These are phyloP conservation scores for Peromyscus californicus DNA, from an alignment of 2,113 vertebrate species.

Conservation along the genomic window DNA sequence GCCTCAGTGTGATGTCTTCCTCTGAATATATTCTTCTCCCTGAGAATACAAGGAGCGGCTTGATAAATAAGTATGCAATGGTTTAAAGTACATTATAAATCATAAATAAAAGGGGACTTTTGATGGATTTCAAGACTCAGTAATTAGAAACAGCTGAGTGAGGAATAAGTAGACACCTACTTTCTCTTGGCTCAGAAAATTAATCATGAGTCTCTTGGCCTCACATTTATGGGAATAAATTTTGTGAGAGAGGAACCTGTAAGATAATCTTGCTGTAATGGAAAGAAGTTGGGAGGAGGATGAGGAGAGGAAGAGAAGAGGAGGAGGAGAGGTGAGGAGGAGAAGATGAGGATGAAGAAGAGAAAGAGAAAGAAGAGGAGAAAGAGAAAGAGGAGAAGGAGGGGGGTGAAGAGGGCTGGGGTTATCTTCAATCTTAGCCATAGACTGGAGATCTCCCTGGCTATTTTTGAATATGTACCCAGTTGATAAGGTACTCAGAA, in stretches of 20 bases:
- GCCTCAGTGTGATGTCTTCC: background rate
- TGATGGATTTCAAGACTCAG: background rate
- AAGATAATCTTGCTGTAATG: background rate
- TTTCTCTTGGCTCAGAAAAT: background rate
- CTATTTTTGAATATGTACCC: background rate
- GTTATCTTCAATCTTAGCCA: no score
- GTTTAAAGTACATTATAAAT: background rate
- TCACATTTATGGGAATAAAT: background rate
- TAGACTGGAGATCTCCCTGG: background rate
- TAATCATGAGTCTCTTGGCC: background rate
- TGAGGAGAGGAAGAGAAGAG: background rate
- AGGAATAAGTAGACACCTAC: no score
- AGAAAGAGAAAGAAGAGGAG: background rate
- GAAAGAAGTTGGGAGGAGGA: no score
- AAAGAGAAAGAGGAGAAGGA: background rate
- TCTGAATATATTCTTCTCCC: background rate
- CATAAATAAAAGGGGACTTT: background rate
- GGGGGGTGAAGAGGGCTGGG: no score
- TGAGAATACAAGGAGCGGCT: background rate
- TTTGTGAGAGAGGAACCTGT: background rate
- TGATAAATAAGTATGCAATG: background rate
- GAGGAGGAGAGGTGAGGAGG: background rate
- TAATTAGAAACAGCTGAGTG: background rate
- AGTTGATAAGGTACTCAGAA: background rate
- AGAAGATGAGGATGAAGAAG: background rate